Conservation (phyloP, 2,888 invertebrate genomes). For the Zygothrica quintamaculata region DNA sequence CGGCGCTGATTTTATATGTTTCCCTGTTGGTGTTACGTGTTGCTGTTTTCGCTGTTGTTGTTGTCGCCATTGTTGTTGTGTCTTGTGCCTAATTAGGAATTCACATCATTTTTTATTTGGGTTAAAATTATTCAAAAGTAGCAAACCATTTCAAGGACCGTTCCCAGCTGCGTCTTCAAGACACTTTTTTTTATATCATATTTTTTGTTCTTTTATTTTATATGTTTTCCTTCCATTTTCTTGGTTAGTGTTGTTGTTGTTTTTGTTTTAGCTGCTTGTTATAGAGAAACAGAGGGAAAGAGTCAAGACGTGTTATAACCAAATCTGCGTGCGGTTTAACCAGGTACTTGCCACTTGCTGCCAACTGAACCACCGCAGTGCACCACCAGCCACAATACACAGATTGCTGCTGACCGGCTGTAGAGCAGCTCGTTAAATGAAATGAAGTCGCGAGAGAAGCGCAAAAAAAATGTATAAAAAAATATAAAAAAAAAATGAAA, state of each 20-base stretch:
- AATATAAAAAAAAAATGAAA: not conserved
- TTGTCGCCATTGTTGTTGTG: constrained; percentile 44
- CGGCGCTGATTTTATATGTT: constrained; percentile 68
- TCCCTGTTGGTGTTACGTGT: constrained; percentile 16
- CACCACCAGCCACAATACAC: not conserved
- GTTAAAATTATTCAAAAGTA: constrained; percentile 85
- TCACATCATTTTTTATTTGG: constrained; percentile 85
- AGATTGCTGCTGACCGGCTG: constrained; percentile 27
- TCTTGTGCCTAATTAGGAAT: constrained; percentile 83
- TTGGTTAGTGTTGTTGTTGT: constrained; percentile 36
- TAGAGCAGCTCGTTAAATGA: constrained; percentile 48
- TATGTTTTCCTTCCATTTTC: constrained; percentile 30
- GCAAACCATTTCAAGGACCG: constrained; percentile 58
- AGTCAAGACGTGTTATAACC: constrained; percentile 46
- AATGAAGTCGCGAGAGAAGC: constrained; percentile 25
- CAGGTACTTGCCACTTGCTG: constrained; percentile 16
- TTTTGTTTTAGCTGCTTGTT: constrained; percentile 7
- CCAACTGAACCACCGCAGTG: not conserved
- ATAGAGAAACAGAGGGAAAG: not conserved
- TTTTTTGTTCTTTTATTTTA: constrained; percentile 17
- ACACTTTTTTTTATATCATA: constrained; percentile 44
- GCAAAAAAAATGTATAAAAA: not conserved
- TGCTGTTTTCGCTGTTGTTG: constrained; percentile 12
- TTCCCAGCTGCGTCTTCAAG: constrained; percentile 62
- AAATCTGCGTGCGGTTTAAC: constrained; percentile 55